Evolutionary conservation across 1,140 invertebrate genomes (phyloP).

Genomic region (Pogonomyrmex californicus): DNA sequence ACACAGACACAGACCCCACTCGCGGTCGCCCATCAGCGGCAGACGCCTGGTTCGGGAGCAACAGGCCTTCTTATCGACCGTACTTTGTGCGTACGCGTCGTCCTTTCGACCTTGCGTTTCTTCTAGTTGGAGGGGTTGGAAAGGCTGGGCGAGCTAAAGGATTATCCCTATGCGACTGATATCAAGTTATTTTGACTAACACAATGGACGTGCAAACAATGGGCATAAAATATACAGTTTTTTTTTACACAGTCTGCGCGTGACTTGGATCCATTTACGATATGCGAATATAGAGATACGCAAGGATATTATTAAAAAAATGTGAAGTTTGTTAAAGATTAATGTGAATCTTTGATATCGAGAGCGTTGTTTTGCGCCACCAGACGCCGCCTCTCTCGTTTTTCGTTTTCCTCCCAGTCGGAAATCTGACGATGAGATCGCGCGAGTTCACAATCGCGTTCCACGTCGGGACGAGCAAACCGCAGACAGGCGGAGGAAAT

Average conservation of each 20-base stretch:
- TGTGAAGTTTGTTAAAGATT: not conserved
- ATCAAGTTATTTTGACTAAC: not conserved
- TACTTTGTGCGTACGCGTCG: constrained; percentile 62
- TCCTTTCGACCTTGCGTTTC: constrained; percentile 38
- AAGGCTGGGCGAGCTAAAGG: constrained; percentile 8
- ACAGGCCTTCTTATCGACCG: constrained; percentile 75
- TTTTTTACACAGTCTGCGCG: not conserved
- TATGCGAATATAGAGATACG: not conserved
- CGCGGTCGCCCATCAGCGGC: constrained; percentile 19
- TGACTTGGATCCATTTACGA: not conserved
- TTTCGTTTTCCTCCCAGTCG: not conserved
- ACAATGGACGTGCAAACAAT: not conserved
- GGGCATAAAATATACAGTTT: not conserved
- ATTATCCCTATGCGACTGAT: not conserved
- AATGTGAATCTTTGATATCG: not conserved
- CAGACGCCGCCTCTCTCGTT: not conserved
- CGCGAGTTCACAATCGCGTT: constrained; percentile 41
- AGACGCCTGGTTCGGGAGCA: constrained; percentile 63
- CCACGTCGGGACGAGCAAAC: constrained; percentile 18
- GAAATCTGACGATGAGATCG: constrained; percentile 28
- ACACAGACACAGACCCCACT: constrained; percentile 10
- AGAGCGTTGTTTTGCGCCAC: not conserved
- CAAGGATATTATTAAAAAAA: not conserved
- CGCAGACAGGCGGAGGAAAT: constrained; percentile 57
- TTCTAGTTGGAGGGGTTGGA: too few species aligned